phyloP scores from a whole-genome alignment of 2,113 vertebrate species.

The Clarias macrocephalus region DNA sequence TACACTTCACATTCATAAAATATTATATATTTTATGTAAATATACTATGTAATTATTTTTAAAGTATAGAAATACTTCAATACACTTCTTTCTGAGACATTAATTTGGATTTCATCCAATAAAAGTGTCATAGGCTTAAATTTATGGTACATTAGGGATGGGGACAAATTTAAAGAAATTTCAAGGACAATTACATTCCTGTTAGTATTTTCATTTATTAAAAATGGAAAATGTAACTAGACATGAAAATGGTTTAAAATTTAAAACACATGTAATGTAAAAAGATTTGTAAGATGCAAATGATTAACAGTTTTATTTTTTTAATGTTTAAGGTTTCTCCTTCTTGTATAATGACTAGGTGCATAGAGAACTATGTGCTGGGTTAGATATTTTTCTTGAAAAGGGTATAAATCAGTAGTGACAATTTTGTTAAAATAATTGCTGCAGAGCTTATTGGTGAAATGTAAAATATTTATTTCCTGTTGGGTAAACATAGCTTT shows the following conservation, averaged over 20 bases:
- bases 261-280: background rate
- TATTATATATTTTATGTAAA: background rate
- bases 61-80: no score
- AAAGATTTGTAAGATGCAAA: background rate
- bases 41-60: no score
- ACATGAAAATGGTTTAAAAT: background rate
- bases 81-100: background rate
- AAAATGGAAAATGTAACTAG: no score
- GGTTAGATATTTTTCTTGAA: background rate
- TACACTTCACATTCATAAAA: background rate
- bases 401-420: background rate
- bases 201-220: background rate
- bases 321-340: background rate
- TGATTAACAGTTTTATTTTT: background rate
- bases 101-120: background rate
- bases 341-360: background rate
- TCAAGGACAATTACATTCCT: background rate
- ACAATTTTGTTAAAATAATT: background rate
- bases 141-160: background rate
- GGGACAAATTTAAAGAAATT: background rate
- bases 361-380: background rate
- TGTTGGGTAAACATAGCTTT: background rate
- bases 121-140: background rate
- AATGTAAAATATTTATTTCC: background rate
- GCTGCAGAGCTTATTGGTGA: background rate